Evolutionary conservation across 2,113 vertebrate species (phyloP), one percentile per base, ranked within the genome.

Genomic region (Danio rerio): DNA sequence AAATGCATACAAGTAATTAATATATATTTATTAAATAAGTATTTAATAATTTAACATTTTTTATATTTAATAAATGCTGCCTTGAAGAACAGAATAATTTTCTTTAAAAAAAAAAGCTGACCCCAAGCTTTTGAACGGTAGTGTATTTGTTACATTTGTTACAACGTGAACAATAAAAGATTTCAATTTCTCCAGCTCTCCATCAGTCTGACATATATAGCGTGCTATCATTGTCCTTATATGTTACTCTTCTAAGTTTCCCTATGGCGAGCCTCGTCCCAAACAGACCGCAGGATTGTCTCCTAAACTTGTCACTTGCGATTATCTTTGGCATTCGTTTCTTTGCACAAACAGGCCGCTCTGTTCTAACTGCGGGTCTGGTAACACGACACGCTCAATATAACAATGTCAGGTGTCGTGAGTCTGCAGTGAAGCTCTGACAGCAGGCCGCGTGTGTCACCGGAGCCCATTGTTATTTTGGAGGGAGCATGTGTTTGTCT

Each of bases 401-500:
- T 81, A 79, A 88, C 85, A 76, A 82, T 88, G 90, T 90, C 88
- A 92, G 86, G 84, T 81, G 88, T 88, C 75, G 90, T 85, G 84
- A 85, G 88, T 90, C 92, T 90, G 90, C 83, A 47, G 16, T 59
- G 45, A 62, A 61, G 80, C 82, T 84, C 78, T 80, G 88, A 84
- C 80, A 88, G 88, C 90, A 90, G 87, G 86, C 84, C 85, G 92
- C 74, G 78, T 69, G 85, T 82, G 91, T 86, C 92, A 90, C 90
- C 90, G 85, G 83, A 85, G 91, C 82, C 86, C 87, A 91, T 92
- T 95, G 93, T 93, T 96, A 93, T 95, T 96, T 95, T 93, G 93
- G 94, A 95, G 91, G 92, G 78, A 90, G 89, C 94, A 93, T 90
- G 91, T 94, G 94, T 94, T 94, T 95, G 94, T 93, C 89, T 94